These are phyloP conservation scores for Orius laevigatus DNA, from an alignment of 1,140 invertebrate species.

Conservation along the genomic window DNA sequence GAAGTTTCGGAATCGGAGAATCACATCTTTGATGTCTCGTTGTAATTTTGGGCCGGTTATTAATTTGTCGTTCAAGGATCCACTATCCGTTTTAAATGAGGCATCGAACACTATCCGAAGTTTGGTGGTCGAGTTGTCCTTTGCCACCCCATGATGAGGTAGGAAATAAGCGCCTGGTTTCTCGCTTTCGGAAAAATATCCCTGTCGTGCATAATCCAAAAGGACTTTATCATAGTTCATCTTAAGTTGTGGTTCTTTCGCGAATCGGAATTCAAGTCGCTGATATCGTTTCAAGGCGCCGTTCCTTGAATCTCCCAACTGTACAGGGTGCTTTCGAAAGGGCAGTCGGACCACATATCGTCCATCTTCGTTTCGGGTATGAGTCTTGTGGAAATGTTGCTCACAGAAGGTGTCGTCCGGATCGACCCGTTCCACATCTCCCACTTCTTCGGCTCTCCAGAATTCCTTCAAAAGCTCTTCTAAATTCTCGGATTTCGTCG, in stretches of 20 bases:
- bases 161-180: background rate
- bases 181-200: background rate
- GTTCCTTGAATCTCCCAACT: background rate
- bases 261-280: background rate
- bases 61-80: conserved; percentile 4
- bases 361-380: background rate
- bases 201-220: background rate
- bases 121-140: background rate
- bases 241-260: background rate
- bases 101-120: background rate
- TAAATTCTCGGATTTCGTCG: background rate
- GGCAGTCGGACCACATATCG: background rate
- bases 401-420: background rate
- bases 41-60: conserved; percentile 6
- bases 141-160: background rate
- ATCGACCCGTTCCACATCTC: background rate
- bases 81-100: background rate
- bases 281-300: background rate
- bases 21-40: background rate
- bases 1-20: background rate
- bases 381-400: background rate
- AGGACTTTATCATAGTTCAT: background rate
- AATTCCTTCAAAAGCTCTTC: background rate
- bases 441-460: background rate
- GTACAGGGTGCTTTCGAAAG: background rate